Percentiles rank a stretch among this genome's conserved stretches.
Conservation (phyloP, 92 coral and sea anemone genomes). For the Hydrozoanthus gracilis region DNA sequence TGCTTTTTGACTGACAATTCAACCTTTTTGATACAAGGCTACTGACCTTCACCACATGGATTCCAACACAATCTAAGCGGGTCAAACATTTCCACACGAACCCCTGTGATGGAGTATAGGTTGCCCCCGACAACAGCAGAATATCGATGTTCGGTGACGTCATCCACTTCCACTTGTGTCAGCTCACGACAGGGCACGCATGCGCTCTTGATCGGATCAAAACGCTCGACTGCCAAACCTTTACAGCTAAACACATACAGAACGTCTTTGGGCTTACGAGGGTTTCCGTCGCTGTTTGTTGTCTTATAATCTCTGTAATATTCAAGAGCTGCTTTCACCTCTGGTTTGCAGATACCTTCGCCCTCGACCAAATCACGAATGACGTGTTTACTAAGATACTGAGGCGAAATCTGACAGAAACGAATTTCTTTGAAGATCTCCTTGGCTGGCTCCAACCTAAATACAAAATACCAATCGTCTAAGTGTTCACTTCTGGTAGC, state of each 20-base stretch:
- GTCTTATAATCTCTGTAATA: conserved; percentile 64
- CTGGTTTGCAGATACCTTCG: conserved; percentile 72
- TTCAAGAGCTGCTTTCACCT: conserved; percentile 70
- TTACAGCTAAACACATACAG: conserved; percentile 76
- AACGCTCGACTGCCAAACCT: conserved; percentile 76
- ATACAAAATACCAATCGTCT: not conserved
- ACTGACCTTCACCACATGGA: conserved; percentile 74
- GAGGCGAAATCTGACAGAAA: conserved; percentile 80
- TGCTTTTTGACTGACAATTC: not conserved
- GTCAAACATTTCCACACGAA: conserved; percentile 78
- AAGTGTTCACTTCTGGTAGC: not conserved
- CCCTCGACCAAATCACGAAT: conserved; percentile 80
- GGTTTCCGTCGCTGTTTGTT: conserved; percentile 35
- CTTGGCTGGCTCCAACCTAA: conserved; percentile 67
- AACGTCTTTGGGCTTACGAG: conserved; percentile 62
- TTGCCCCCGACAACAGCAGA: conserved; percentile 81
- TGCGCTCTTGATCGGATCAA: conserved; percentile 69
- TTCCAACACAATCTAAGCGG: conserved; percentile 73
- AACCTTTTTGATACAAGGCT: not conserved
- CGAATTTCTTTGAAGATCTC: conserved; percentile 81
- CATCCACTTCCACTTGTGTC: conserved; percentile 64
- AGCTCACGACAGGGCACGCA: conserved; percentile 76
- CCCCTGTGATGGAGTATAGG: conserved; percentile 66
- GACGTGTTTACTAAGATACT: conserved; percentile 64
- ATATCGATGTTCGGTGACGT: conserved; percentile 70